phyloP scores from a whole-genome alignment of 2,797 vertebrate genomes.

The Fistularia commersonii region DNA sequence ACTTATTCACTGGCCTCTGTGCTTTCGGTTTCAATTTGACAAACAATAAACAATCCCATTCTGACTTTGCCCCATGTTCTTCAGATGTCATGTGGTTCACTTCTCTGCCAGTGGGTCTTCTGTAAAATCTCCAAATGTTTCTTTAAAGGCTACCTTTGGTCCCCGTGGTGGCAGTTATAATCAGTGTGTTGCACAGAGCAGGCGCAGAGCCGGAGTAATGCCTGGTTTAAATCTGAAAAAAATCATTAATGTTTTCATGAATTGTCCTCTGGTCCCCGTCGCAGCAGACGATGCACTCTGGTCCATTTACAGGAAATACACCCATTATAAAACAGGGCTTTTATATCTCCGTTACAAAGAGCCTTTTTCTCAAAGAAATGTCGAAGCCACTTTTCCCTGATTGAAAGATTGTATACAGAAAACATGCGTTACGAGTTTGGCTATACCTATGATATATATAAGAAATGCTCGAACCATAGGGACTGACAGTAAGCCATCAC shows the following conservation, averaged over 20 bases:
- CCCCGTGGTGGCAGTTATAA: conserved; percentile 44
- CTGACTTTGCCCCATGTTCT: conserved; percentile 16
- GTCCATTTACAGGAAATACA: conserved; percentile 46
- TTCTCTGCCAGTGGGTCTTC: conserved; percentile 4
- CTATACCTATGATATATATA: too few species aligned
- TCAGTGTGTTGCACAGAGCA: conserved; percentile 41
- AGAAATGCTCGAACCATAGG: too few species aligned
- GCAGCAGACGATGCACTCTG: conserved; percentile 31
- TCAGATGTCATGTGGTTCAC: conserved; percentile 20
- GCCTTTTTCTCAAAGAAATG: conserved; percentile 19
- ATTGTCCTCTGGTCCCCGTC: conserved; percentile 27
- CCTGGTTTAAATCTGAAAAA: conserved; percentile 62
- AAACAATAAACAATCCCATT: conserved; percentile 13
- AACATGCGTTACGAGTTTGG: conserved; percentile 5
- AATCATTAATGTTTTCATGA: conserved; percentile 47
- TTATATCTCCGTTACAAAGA: conserved; percentile 31
- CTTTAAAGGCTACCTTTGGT: conserved; percentile 33
- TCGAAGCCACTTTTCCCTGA: conserved; percentile 37
- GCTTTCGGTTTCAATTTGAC: conserved; percentile 32
- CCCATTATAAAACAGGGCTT: conserved; percentile 34
- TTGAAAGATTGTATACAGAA: conserved; percentile 28
- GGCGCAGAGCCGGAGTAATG: conserved; percentile 18
- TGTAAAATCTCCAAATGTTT: conserved; percentile 19
- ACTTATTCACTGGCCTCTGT: conserved; percentile 11
- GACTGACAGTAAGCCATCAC: too few species aligned